Percentiles rank a stretch among this genome's conserved stretches.
Conservation (phyloP, 2,113 vertebrate genomes). For the Campylomormyrus tamandua region DNA sequence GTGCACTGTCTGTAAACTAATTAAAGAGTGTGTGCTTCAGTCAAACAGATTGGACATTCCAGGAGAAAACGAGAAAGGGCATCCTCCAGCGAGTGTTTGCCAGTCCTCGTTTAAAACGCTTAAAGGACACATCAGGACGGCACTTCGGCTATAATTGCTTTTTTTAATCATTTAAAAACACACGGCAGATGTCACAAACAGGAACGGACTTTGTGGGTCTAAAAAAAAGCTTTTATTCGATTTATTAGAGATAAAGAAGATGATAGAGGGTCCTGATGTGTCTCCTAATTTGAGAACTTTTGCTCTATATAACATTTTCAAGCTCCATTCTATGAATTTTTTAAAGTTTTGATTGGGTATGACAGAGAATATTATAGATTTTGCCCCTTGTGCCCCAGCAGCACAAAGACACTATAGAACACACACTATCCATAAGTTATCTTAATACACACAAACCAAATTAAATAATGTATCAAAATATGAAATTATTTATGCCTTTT, state of each 20-base stretch:
- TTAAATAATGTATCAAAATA: not conserved
- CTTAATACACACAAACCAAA: not conserved
- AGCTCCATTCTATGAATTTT: not conserved
- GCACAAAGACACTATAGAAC: not conserved
- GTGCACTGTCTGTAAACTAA: constrained; percentile 48
- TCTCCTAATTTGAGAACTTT: not conserved
- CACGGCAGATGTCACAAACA: constrained; percentile 1
- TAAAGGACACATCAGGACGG: not conserved
- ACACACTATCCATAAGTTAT: not conserved
- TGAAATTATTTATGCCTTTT: not conserved
- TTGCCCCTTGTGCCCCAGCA: not conserved
- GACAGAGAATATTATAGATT: not conserved
- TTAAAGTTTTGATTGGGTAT: not conserved
- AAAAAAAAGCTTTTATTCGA: not conserved
- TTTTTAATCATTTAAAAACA: not conserved
- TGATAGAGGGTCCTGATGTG: not conserved
- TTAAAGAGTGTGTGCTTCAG: constrained; percentile 51
- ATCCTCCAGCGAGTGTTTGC: constrained; percentile 26
- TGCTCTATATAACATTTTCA: not conserved
- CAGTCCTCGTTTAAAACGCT: constrained; percentile 31
- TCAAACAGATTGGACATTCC: constrained; percentile 55
- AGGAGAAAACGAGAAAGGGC: constrained; percentile 41
- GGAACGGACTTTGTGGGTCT: not conserved
- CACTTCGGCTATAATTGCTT: constrained; percentile 8
- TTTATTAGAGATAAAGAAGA: not conserved